phyloP scores from a whole-genome alignment of 2,797 vertebrate species.

The Choloepus didactylus region DNA sequence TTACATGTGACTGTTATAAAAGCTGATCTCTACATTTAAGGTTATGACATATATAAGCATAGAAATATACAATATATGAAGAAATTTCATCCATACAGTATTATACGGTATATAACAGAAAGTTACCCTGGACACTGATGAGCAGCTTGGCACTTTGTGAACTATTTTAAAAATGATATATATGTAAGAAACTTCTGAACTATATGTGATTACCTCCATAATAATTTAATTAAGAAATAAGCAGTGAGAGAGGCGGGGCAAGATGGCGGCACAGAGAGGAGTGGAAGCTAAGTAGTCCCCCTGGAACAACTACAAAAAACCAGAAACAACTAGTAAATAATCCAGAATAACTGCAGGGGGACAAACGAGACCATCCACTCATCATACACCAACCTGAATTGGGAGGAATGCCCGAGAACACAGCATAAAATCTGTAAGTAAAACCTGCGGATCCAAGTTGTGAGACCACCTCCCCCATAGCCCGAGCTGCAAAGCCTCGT shows the following conservation, averaged over 20 bases:
- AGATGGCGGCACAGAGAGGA: too few relatives aligned
- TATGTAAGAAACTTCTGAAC: not conserved
- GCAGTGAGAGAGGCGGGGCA: not conserved
- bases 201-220: not conserved
- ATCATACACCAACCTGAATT: too few relatives aligned
- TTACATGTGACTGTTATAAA: not conserved
- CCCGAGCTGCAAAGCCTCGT: too few relatives aligned
- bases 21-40: not conserved
- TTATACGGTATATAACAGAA: not conserved
- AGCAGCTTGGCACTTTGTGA: not conserved
- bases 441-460: too few relatives aligned
- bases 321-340: too few relatives aligned
- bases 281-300: too few relatives aligned
- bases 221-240: constrained; percentile 29
- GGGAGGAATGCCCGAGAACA: too few relatives aligned
- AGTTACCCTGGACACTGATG: not conserved
- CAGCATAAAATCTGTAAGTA: too few relatives aligned
- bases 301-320: too few relatives aligned
- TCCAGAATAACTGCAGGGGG: too few relatives aligned
- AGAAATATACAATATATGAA: not conserved
- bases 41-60: not conserved
- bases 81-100: not conserved
- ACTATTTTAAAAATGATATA: not conserved
- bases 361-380: too few relatives aligned
- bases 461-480: too few relatives aligned